These are phyloP conservation scores for Morone chrysops DNA, from an alignment of 2,113 vertebrate species.

Conservation along the genomic window DNA sequence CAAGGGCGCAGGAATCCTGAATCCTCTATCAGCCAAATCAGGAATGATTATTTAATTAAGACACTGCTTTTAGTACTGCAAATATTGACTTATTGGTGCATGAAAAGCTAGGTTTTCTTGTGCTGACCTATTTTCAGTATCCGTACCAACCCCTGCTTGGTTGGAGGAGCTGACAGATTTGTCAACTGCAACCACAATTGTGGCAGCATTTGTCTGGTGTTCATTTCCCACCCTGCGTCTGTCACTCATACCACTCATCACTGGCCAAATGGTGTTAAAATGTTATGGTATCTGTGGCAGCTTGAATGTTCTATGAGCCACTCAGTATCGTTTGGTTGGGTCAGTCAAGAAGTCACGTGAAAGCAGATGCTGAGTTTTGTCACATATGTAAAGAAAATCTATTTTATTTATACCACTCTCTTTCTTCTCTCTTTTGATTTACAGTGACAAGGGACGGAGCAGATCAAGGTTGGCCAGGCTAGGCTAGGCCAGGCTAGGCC, in stretches of 20 bases:
- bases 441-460: slow-evolving; percentile 49
- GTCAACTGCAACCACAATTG: neutral
- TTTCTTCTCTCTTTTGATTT: slow-evolving; percentile 30
- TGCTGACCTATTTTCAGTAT: neutral
- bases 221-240: slow-evolving; percentile 17
- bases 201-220: slow-evolving; percentile 9
- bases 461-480: slow-evolving; percentile 55
- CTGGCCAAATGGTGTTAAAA: slow-evolving; percentile 19
- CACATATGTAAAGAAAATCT: neutral
- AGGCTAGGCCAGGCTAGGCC: slow-evolving; percentile 59
- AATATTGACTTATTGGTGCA: neutral
- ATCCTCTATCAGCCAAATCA: neutral
- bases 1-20: neutral
- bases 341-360: slow-evolving; percentile 2
- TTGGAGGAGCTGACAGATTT: slow-evolving; percentile 17
- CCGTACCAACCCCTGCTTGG: neutral
- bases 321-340: neutral
- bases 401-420: neutral
- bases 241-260: slow-evolving; percentile 18
- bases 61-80: neutral
- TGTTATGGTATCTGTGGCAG: neutral
- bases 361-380: slow-evolving; percentile 7
- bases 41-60: neutral
- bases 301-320: slow-evolving; percentile 15
- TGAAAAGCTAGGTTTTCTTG: neutral